Evolutionary conservation across 23 tunicate species (phyloP).

Genomic region (Halocynthia aurantium): DNA sequence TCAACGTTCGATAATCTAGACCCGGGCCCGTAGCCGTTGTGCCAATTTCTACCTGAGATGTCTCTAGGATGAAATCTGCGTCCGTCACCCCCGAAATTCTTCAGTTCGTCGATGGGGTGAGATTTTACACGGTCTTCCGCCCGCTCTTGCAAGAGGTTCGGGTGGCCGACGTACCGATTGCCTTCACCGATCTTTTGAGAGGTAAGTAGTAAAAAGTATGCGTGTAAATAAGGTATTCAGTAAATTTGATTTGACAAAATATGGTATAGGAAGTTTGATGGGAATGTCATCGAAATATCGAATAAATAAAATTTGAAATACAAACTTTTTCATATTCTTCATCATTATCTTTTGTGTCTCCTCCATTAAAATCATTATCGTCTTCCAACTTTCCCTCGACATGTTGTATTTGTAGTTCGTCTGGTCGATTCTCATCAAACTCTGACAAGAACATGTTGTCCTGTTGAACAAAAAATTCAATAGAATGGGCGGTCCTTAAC

Average conservation of each 20-base stretch:
- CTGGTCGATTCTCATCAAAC: background rate
- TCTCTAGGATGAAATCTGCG: background rate
- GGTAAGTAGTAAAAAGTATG: too few species aligned
- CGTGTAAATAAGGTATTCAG: too few species aligned
- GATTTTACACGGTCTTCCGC: background rate
- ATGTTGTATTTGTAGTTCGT: background rate
- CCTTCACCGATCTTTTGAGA: too few species aligned
- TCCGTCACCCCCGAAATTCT: background rate
- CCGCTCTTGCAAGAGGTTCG: background rate
- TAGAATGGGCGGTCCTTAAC: too few species aligned
- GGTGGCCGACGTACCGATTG: background rate
- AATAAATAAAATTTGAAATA: background rate
- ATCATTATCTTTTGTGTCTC: background rate
- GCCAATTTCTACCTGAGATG: background rate
- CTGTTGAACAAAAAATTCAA: background rate
- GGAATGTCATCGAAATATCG: background rate
- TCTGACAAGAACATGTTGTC: background rate
- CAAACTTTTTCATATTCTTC: slow-evolving; percentile 4
- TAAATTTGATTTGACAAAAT: too few species aligned
- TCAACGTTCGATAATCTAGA: background rate
- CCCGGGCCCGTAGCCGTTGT: background rate
- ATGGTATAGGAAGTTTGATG: background rate
- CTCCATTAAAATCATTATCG: slow-evolving; percentile 6
- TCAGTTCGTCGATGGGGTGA: slow-evolving; percentile 2
- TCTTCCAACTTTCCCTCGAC: background rate